A percentile compares a stretch with the other conserved stretches of the same genome.
phyloP scores from a whole-genome alignment of 2,797 vertebrate genomes.

The Graptemys geographica region DNA sequence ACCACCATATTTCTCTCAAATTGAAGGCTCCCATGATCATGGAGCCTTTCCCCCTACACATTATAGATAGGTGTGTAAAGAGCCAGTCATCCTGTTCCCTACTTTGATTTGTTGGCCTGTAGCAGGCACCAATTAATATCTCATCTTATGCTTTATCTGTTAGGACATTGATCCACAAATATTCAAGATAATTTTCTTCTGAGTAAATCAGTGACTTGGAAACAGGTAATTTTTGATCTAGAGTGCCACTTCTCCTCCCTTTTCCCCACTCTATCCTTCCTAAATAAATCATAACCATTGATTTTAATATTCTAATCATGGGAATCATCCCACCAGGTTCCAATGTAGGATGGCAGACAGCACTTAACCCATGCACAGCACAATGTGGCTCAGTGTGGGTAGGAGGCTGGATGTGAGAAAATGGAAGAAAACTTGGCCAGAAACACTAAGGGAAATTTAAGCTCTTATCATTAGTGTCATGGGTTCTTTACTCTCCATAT shows the following conservation, averaged over 20 bases:
- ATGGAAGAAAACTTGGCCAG: slow-evolving; percentile 46
- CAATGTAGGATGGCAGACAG: neutral
- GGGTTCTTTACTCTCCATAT: slow-evolving; percentile 15
- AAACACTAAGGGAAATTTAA: slow-evolving; percentile 32
- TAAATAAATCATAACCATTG: neutral
- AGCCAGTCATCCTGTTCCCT: neutral
- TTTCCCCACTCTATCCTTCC: neutral
- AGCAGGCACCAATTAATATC: too few relatives aligned
- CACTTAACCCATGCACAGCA: neutral
- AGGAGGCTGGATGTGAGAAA: neutral
- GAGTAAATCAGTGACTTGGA: neutral
- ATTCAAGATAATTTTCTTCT: neutral
- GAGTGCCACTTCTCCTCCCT: neutral
- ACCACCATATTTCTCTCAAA: neutral
- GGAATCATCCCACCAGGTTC: neutral
- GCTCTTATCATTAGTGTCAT: slow-evolving; percentile 19
- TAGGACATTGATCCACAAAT: neutral
- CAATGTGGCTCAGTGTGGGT: neutral
- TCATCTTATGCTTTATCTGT: neutral
- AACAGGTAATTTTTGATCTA: neutral
- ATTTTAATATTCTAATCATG: neutral
- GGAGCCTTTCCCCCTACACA: neutral
- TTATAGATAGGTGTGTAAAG: neutral
- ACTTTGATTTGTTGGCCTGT: too few relatives aligned
- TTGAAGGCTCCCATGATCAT: neutral